Evolutionary conservation across 2,797 vertebrate genomes (phyloP).

Genomic region (Dendrocincla fuliginosa): DNA sequence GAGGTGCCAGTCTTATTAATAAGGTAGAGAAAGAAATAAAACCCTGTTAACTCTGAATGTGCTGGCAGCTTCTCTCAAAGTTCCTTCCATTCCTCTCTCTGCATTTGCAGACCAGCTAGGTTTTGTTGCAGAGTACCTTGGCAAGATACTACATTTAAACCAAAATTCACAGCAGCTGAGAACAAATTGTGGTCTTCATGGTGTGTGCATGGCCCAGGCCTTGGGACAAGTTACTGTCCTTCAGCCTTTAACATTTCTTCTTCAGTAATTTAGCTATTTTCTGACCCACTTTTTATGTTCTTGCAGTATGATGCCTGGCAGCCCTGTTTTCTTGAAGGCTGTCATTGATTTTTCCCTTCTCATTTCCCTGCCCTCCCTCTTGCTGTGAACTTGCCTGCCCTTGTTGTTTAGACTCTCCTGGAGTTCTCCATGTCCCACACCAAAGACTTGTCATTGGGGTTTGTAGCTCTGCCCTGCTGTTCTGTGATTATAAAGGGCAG

Average conservation of each 20-base stretch:
- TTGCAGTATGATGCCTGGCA: neutral
- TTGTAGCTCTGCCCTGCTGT: neutral
- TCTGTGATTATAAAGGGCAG: neutral
- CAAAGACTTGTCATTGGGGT: neutral
- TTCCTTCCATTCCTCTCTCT: neutral
- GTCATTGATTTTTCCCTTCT: neutral
- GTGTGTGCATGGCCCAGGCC: neutral
- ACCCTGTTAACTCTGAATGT: neutral
- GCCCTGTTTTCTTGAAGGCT: neutral
- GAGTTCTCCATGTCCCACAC: neutral
- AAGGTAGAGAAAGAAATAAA: neutral
- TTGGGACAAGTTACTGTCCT: neutral
- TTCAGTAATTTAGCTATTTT: neutral
- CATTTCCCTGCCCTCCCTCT: neutral
- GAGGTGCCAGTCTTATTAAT: neutral
- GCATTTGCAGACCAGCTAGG: neutral
- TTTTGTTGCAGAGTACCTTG: neutral
- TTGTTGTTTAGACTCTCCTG: neutral
- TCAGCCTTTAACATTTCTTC: neutral
- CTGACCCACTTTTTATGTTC: neutral
- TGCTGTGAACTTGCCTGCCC: neutral
- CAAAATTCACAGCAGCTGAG: neutral
- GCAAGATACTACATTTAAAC: neutral
- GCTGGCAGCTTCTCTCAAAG: neutral
- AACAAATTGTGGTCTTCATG: fast-evolving